Evolutionary conservation across 2,113 vertebrate species (phyloP).

Genomic region (Colinus virginianus): DNA sequence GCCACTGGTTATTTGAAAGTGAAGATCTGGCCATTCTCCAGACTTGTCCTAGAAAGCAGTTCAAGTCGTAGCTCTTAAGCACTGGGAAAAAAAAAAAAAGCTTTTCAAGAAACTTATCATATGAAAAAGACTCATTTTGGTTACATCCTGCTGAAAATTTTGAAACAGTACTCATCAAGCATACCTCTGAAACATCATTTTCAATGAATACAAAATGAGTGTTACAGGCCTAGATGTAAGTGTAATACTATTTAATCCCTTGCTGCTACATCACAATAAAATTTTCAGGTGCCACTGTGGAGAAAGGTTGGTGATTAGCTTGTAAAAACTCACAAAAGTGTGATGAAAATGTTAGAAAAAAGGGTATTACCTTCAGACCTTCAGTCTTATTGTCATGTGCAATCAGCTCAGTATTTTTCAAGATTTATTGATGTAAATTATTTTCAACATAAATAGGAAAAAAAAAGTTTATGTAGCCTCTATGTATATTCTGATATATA

Average conservation of each 20-base stretch:
- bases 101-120: background rate
- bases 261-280: background rate
- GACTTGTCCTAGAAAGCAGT: background rate
- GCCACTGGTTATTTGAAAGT: background rate
- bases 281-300: background rate
- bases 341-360: background rate
- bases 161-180: background rate
- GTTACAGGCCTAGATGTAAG: background rate
- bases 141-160: background rate
- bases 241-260: background rate
- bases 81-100: background rate
- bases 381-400: background rate
- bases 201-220: background rate
- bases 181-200: background rate
- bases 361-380: background rate
- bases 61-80: background rate
- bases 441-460: background rate
- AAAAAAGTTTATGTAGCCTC: background rate
- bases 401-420: background rate
- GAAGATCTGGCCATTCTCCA: background rate
- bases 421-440: background rate
- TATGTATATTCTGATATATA: background rate
- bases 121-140: background rate
- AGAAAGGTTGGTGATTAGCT: background rate
- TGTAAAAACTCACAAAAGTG: background rate